A percentile compares a stretch with the other conserved stretches of the same genome.
phyloP scores from a whole-genome alignment of 1,140 invertebrate species.

The Drosophila carrolli region DNA sequence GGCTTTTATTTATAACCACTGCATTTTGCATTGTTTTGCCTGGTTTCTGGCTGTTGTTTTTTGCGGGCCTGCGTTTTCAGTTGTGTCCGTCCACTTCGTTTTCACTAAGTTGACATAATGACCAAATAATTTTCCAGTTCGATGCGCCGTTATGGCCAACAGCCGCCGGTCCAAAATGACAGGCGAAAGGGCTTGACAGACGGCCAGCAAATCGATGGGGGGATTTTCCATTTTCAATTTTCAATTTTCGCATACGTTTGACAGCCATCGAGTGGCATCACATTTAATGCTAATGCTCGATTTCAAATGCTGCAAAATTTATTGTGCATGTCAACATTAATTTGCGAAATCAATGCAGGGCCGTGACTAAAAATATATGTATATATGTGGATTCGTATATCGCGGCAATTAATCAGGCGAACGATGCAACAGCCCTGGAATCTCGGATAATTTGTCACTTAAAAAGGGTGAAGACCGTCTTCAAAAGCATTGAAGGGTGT shows the following conservation, averaged over 20 bases:
- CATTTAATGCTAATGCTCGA: slow-evolving; percentile 74
- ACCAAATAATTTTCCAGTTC: slow-evolving; percentile 82
- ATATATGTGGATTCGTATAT: slow-evolving; percentile 10
- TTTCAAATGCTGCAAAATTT: slow-evolving; percentile 76
- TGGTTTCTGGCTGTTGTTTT: background rate
- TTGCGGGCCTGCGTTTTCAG: slow-evolving; percentile 28
- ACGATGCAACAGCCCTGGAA: slow-evolving; percentile 53
- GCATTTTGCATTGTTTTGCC: background rate
- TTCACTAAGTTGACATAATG: slow-evolving; percentile 80
- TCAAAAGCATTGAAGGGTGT: slow-evolving; percentile 56
- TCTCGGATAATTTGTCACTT: slow-evolving; percentile 74
- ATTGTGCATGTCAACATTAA: slow-evolving; percentile 80
- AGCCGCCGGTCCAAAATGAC: slow-evolving; percentile 11
- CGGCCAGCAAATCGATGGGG: background rate
- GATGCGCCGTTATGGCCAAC: slow-evolving; percentile 47
- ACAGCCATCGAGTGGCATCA: slow-evolving; percentile 61
- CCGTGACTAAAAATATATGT: background rate
- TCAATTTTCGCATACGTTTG: slow-evolving; percentile 64
- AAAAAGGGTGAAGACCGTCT: slow-evolving; percentile 70
- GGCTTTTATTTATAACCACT: slow-evolving; percentile 18
- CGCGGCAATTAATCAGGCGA: slow-evolving; percentile 75
- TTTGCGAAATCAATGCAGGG: slow-evolving; percentile 55
- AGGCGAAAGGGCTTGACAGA: slow-evolving; percentile 10
- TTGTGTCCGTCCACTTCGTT: slow-evolving; percentile 20
- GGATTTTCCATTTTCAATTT: slow-evolving; percentile 66